Evolutionary conservation across 1,140 invertebrate genomes (phyloP).

Genomic region (Drosophila pandora): DNA sequence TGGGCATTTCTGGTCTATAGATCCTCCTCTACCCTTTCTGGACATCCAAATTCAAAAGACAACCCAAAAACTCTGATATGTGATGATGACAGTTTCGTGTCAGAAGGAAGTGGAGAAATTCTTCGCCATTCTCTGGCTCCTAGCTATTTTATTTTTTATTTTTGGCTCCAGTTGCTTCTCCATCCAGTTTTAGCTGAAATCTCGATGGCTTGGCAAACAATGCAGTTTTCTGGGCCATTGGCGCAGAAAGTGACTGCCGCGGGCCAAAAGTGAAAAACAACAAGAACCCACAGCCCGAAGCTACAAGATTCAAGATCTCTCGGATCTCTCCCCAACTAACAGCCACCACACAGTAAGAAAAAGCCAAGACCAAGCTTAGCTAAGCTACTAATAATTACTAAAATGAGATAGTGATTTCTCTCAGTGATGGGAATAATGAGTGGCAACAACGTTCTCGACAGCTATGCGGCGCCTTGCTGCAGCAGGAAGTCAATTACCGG

Average conservation of each 20-base stretch:
- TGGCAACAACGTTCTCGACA: slow-evolving; percentile 41
- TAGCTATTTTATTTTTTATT: not conserved
- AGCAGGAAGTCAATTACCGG: slow-evolving; percentile 56
- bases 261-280: slow-evolving; percentile 57
- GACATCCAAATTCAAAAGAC: slow-evolving; percentile 1
- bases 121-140: slow-evolving; percentile 22
- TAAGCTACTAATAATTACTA: not conserved
- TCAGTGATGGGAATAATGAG: slow-evolving; percentile 18
- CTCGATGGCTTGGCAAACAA: slow-evolving; percentile 11
- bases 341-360: slow-evolving; percentile 5
- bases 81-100: slow-evolving; percentile 75
- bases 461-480: slow-evolving; percentile 7
- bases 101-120: slow-evolving; percentile 79
- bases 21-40: not conserved
- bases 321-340: not conserved
- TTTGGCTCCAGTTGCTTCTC: slow-evolving; percentile 7
- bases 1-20: slow-evolving; percentile 51
- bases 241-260: slow-evolving; percentile 60
- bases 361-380: not conserved
- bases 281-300: slow-evolving; percentile 20
- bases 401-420: not conserved
- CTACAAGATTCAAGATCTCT: slow-evolving; percentile 10
- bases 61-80: slow-evolving; percentile 50
- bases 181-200: slow-evolving; percentile 9
- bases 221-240: slow-evolving; percentile 55